A percentile compares a stretch with the other conserved stretches of the same genome.
phyloP scores from a whole-genome alignment of 2,797 vertebrate genomes.

The Galagoides demidoff region DNA sequence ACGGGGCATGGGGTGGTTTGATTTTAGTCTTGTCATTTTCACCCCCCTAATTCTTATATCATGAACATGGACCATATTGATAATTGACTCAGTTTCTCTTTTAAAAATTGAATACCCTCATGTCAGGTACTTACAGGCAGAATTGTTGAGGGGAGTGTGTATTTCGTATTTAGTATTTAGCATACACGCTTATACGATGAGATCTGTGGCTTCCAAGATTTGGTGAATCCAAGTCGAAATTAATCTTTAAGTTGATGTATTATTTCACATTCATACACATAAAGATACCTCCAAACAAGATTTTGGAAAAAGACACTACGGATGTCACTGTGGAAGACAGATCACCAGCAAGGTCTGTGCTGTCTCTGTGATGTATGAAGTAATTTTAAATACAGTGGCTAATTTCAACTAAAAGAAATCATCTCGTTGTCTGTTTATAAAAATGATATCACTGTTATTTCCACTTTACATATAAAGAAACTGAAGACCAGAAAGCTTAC shows the following conservation, averaged over 20 bases:
- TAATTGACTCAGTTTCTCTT: not conserved
- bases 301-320: not conserved
- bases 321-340: fast-evolving
- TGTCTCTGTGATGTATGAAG: not conserved
- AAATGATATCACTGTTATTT: too few relatives aligned
- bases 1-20: fast-evolving
- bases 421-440: fast-evolving
- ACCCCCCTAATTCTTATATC: not conserved
- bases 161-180: not conserved
- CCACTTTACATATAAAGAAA: not conserved
- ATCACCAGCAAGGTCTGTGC: not conserved
- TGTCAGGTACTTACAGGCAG: not conserved
- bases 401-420: not conserved
- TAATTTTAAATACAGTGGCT: not conserved
- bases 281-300: too few relatives aligned
- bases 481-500: not conserved
- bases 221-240: not conserved
- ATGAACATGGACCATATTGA: too few relatives aligned
- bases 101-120: not conserved
- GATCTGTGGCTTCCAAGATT: not conserved
- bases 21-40: not conserved
- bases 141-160: not conserved
- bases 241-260: not conserved
- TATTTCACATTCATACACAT: not conserved
- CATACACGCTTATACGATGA: not conserved